phyloP scores from a whole-genome alignment of 2,113 vertebrate genomes.

The Macquaria australasica region DNA sequence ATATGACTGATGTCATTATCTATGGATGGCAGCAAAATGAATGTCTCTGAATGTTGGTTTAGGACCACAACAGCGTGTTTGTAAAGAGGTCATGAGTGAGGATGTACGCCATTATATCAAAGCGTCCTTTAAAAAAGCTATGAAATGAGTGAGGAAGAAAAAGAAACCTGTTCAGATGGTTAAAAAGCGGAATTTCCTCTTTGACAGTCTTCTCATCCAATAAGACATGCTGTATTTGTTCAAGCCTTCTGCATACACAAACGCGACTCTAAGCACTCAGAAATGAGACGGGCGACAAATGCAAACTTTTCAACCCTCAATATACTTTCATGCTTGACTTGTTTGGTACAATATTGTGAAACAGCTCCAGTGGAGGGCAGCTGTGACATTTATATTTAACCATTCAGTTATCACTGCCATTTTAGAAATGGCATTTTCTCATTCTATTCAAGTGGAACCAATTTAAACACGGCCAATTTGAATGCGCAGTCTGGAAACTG shows the following conservation, averaged over 20 bases:
- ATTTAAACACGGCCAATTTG: slow-evolving; percentile 54
- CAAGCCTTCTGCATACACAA: slow-evolving; percentile 21
- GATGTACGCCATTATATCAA: slow-evolving; percentile 31
- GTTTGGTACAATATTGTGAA: slow-evolving; percentile 52
- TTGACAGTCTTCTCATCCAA: slow-evolving; percentile 53
- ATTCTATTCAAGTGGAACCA: slow-evolving; percentile 58
- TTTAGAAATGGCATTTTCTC: slow-evolving; percentile 51
- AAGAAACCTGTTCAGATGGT: slow-evolving; percentile 46
- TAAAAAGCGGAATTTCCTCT: slow-evolving; percentile 40
- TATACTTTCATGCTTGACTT: slow-evolving; percentile 72
- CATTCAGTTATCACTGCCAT: slow-evolving; percentile 60
- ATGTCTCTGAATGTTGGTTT: slow-evolving; percentile 42
- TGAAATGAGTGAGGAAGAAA: slow-evolving; percentile 52
- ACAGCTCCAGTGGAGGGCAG: slow-evolving; percentile 54
- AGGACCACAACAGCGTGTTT: slow-evolving; percentile 28
- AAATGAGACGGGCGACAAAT: slow-evolving; percentile 59
- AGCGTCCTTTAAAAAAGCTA: slow-evolving; percentile 31
- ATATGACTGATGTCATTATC: slow-evolving; percentile 71
- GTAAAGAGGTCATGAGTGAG: slow-evolving; percentile 44
- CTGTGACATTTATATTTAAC: slow-evolving; percentile 79
- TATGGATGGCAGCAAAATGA: slow-evolving; percentile 48
- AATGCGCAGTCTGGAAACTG: slow-evolving; percentile 42
- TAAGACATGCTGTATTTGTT: slow-evolving; percentile 64
- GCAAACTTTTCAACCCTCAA: slow-evolving; percentile 65
- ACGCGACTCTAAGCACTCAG: slow-evolving; percentile 36